Conservation (phyloP, 2,113 vertebrate genomes). For the Eretmochelys imbricata region DNA sequence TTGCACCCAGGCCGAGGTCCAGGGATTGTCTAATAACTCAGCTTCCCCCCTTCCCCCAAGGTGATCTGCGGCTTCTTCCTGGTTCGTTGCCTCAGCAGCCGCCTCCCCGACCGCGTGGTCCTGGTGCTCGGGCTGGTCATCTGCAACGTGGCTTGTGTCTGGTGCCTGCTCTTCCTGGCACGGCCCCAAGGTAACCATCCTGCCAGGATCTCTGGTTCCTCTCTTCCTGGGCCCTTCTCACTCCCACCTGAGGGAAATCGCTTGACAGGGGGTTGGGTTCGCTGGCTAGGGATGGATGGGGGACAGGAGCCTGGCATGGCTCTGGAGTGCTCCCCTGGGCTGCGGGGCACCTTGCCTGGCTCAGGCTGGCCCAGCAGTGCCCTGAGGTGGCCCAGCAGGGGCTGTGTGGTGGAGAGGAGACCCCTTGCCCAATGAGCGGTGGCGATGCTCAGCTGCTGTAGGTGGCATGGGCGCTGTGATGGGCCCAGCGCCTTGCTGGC, state of each 20-base stretch:
- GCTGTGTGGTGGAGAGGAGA: neutral
- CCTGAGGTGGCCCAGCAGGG: no score
- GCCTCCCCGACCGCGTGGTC: conserved; percentile 78
- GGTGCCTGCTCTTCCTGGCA: conserved; percentile 86
- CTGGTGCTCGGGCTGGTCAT: conserved; percentile 82
- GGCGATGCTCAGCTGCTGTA: no score
- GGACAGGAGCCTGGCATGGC: neutral
- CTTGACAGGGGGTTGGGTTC: neutral
- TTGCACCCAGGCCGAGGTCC: neutral
- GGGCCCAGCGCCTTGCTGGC: no score
- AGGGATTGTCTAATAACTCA: neutral
- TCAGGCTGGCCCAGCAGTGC: neutral
- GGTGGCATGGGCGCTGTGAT: neutral
- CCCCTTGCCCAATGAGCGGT: neutral
- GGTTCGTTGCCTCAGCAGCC: conserved; percentile 81
- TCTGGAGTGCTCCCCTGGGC: no score
- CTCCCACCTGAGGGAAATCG: neutral
- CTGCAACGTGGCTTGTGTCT: conserved; percentile 83
- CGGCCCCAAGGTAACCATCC: conserved; percentile 77
- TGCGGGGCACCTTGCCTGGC: neutral
- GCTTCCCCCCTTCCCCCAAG: neutral
- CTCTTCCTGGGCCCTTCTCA: neutral
- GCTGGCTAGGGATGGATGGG: neutral
- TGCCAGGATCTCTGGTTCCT: neutral
- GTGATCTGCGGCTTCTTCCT: conserved; percentile 83